Evolutionary conservation across 2,797 vertebrate species (phyloP), one percentile per base, ranked within the genome.

Genomic region (Tauraco hartlaubi): DNA sequence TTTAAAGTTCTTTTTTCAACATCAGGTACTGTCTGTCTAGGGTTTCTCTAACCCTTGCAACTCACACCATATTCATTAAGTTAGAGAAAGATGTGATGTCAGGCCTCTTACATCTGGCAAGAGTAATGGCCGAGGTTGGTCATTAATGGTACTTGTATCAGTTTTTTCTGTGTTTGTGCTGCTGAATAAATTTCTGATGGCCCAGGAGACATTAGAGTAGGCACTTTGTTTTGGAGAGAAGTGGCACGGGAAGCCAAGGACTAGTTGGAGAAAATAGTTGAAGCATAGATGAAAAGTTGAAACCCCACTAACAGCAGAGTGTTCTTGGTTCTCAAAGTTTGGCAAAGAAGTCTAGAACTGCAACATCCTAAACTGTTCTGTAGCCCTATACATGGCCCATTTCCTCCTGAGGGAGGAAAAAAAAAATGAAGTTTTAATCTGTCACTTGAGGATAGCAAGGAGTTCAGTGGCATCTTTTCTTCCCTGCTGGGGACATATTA

Each of bases 381-480:
- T 68, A 93, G 59, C 25, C 48, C 31, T 82, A 16, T 52, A 12
- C 6, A 35, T 52, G 49, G 88, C 76, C 67, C 74, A 48, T 92
- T 31, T 28, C 43, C 28, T 86, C 68, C 12, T 46, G 9, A 8
- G 5, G 8, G 21, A 9, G 11, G 5, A 26, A 35, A 73, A 44
- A n/a, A 9, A 9, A 29, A 33, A 49, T 15, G 29, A 23, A 35
- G 9, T 43, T 91, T 94, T 62, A 72, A 64, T 88, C 66, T 93
- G 59, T 89, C 37, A 29, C 48, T 94, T 88, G 54, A 85, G 46
- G 62, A n/a, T 49, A 71, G 76, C 26, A 37, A 55, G 76, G 80
- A 88, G 37, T 59, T 95, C 75, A 33, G 48, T 88, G 85, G 58
- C 43, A 41, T 95, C 52, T 79, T 91, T 87, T 35, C 55, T 66